phyloP scores from a whole-genome alignment of 2,888 invertebrate genomes.

The Hesperia comma region DNA sequence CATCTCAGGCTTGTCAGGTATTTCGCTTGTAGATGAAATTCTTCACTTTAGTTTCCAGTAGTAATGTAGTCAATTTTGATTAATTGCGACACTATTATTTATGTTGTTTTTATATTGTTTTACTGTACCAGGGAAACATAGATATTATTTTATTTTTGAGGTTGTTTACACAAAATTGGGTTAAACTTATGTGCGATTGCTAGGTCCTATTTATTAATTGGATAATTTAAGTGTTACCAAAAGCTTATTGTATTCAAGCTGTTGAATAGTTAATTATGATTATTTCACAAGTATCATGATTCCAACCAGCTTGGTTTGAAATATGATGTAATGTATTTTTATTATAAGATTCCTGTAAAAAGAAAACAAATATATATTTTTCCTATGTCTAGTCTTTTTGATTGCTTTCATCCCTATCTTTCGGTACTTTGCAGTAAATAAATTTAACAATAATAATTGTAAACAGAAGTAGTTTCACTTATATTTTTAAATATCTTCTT shows the following conservation, averaged over 20 bases:
- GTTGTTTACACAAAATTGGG: not conserved
- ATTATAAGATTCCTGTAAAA: not conserved
- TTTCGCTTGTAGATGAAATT: too few species aligned
- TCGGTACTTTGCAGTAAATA: too few species aligned
- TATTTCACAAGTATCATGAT: too few species aligned
- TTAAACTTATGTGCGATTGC: not conserved
- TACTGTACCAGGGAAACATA: not conserved
- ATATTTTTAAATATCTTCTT: too few species aligned
- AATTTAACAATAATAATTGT: too few species aligned
- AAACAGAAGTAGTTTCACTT: too few species aligned
- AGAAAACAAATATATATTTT: not conserved
- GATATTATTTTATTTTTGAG: not conserved
- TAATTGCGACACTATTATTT: not conserved
- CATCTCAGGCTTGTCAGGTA: too few species aligned
- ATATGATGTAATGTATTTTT: not conserved
- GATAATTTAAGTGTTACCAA: not conserved
- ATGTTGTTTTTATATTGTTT: conserved; percentile 19
- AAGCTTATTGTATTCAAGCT: not conserved
- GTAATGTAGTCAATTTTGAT: too few species aligned
- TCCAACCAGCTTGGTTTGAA: too few species aligned
- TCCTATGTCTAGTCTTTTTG: too few species aligned
- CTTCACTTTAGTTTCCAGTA: too few species aligned
- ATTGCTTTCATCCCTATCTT: too few species aligned
- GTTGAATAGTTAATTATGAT: not conserved
- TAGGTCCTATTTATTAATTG: not conserved